phyloP scores from a whole-genome alignment of 2,113 vertebrate species.

The Cyphomyrus plagiostoma region DNA sequence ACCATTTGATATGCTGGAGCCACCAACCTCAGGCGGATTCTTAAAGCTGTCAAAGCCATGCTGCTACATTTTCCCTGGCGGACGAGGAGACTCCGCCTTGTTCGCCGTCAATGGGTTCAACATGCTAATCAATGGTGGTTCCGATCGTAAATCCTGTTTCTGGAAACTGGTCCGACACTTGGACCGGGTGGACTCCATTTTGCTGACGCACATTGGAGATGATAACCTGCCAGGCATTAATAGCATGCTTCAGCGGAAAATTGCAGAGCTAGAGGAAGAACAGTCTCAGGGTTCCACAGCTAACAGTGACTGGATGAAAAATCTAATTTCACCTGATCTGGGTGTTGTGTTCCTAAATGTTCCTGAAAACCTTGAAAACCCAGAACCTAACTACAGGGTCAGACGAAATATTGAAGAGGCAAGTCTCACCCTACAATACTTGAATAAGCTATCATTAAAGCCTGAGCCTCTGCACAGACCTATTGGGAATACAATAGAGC shows the following conservation, averaged over 20 bases:
- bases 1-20: constrained; percentile 89
- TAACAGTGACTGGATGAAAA: constrained; percentile 95
- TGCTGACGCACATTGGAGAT: constrained; percentile 87
- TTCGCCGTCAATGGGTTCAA: constrained; percentile 97
- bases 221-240: constrained; percentile 94
- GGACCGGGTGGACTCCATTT: constrained; percentile 89
- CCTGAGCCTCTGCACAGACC: constrained; percentile 81
- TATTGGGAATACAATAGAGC: constrained; percentile 74
- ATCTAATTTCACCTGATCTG: constrained; percentile 91
- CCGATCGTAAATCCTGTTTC: constrained; percentile 89
- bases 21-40: constrained; percentile 90
- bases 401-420: constrained; percentile 81
- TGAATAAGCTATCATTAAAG: constrained; percentile 83
- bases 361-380: constrained; percentile 77
- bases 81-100: constrained; percentile 83
- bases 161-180: constrained; percentile 95
- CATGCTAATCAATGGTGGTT: constrained; percentile 95
- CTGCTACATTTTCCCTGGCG: constrained; percentile 94
- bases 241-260: constrained; percentile 88
- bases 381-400: constrained; percentile 72
- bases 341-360: constrained; percentile 90
- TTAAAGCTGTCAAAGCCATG: constrained; percentile 94
- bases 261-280: constrained; percentile 86
- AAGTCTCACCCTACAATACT: constrained; percentile 77
- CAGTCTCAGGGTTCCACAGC: constrained; percentile 88